These are phyloP conservation scores for Uromys caudimaculatus DNA, from an alignment of 2,797 vertebrate genomes.

Conservation along the genomic window DNA sequence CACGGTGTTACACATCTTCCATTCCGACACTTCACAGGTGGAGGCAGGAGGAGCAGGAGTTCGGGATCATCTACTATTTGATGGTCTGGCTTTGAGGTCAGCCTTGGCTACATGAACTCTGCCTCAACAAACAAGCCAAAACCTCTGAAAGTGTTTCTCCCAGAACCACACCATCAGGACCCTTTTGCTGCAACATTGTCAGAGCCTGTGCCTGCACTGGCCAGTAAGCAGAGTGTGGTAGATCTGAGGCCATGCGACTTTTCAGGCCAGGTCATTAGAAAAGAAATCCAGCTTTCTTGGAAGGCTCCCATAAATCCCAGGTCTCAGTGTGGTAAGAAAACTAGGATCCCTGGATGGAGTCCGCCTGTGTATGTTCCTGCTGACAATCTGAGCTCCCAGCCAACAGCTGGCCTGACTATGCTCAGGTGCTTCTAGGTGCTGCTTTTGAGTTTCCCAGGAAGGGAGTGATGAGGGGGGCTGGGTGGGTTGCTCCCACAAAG, in stretches of 20 bases:
- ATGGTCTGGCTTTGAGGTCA: not conserved
- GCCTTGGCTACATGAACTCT: not conserved
- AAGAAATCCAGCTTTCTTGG: not conserved
- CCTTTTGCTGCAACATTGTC: no score
- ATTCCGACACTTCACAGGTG: not conserved
- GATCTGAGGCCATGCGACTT: not conserved
- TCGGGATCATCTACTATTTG: not conserved
- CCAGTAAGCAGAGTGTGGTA: no score
- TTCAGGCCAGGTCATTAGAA: not conserved
- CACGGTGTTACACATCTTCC: not conserved
- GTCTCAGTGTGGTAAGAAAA: not conserved
- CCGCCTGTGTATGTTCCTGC: not conserved
- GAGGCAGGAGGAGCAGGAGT: not conserved
- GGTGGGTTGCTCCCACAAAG: not conserved
- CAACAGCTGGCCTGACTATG: not conserved
- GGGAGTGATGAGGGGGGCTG: no score
- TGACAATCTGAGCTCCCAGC: not conserved
- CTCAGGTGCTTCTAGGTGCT: not conserved
- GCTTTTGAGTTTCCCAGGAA: not conserved
- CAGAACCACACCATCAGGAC: not conserved
- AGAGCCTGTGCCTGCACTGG: not conserved
- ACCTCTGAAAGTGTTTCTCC: not conserved
- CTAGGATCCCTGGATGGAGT: not conserved
- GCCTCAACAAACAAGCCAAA: not conserved
- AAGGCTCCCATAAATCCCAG: not conserved